phyloP scores from a whole-genome alignment of 1,140 invertebrate genomes.

The Mactra quadrangularis region DNA sequence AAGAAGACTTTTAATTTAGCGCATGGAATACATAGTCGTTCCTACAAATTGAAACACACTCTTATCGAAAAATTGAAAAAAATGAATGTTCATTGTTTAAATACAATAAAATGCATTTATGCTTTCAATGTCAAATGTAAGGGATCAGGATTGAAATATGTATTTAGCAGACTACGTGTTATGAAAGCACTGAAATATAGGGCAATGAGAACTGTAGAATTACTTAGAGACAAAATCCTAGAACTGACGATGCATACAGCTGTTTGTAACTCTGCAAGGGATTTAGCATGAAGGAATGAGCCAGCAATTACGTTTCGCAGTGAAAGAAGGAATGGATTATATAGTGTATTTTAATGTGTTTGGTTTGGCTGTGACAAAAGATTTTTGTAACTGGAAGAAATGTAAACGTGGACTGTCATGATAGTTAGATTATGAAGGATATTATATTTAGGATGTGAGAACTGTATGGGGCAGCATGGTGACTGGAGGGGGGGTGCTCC shows the following conservation, averaged over 20 bases:
- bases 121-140: no score
- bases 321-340: conserved; percentile 7
- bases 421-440: background rate
- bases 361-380: background rate
- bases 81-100: no score
- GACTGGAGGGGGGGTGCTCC: conserved; percentile 5
- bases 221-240: background rate
- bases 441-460: conserved; percentile 37
- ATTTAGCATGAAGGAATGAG: background rate
- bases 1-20: no score
- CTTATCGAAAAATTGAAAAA: no score
- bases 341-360: no score
- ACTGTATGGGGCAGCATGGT: conserved; percentile 37
- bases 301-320: background rate
- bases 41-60: no score
- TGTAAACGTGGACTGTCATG: background rate
- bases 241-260: conserved; percentile 2
- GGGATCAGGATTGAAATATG: no score
- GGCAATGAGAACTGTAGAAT: background rate
- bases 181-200: no score
- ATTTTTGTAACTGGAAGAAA: background rate
- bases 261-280: background rate
- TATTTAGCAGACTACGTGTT: no score
- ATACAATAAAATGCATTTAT: no score
- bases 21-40: no score